Evolutionary conservation across 2,888 invertebrate genomes (phyloP).

Genomic region (Chymomyza caudatula): DNA sequence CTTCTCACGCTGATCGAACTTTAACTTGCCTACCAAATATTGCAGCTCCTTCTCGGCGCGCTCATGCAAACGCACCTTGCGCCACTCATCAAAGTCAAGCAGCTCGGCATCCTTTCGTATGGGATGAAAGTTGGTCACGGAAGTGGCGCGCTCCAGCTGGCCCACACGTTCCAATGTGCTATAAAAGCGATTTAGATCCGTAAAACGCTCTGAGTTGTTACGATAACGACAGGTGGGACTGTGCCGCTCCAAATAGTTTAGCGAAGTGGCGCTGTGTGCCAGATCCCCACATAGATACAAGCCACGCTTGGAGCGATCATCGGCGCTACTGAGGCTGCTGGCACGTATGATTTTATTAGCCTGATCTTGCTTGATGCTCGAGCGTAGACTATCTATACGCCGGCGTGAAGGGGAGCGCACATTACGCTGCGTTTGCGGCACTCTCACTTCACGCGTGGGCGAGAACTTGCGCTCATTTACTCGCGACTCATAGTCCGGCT

Average conservation of each 20-base stretch:
- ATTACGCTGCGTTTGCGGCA: slow-evolving; percentile 77
- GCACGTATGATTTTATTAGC: slow-evolving; percentile 80
- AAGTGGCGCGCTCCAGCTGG: slow-evolving; percentile 88
- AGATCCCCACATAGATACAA: slow-evolving; percentile 74
- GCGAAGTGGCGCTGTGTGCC: slow-evolving; percentile 76
- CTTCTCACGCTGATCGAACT: slow-evolving; percentile 87
- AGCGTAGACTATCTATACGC: slow-evolving; percentile 80
- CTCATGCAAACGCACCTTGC: slow-evolving; percentile 87
- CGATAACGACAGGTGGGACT: slow-evolving; percentile 77
- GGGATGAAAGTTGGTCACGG: slow-evolving; percentile 84
- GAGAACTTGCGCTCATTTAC: slow-evolving; percentile 59
- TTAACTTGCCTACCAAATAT: slow-evolving; percentile 86
- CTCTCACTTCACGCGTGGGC: slow-evolving; percentile 74
- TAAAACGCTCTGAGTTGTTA: slow-evolving; percentile 86
- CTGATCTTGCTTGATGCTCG: slow-evolving; percentile 50
- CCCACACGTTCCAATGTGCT: slow-evolving; percentile 90
- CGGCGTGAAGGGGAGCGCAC: slow-evolving; percentile 84
- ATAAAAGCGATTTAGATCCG: slow-evolving; percentile 91
- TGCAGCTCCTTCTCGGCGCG: slow-evolving; percentile 90
- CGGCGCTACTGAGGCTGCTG: slow-evolving; percentile 83
- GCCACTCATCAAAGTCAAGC: slow-evolving; percentile 93
- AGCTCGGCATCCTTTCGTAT: slow-evolving; percentile 87
- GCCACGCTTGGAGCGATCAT: slow-evolving; percentile 74
- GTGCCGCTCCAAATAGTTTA: slow-evolving; percentile 78
- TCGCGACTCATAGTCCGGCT: slow-evolving; percentile 15